A percentile compares a stretch with the other conserved stretches of the same genome.
These are phyloP conservation scores for Mechanitis messenoides DNA, from an alignment of 2,888 invertebrate species.

Conservation along the genomic window DNA sequence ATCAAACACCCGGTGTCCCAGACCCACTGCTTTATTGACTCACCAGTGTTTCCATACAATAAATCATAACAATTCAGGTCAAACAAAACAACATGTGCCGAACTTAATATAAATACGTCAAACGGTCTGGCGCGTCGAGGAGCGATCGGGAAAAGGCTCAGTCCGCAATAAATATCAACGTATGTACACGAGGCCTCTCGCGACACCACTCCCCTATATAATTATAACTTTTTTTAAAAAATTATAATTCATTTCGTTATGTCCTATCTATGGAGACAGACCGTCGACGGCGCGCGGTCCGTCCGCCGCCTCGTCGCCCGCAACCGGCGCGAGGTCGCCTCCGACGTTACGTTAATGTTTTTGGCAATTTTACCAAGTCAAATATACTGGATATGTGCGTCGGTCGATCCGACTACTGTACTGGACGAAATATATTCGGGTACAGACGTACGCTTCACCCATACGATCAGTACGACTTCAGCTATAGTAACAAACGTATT, in stretches of 20 bases:
- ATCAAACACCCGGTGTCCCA: conserved; percentile 72
- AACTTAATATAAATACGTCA: conserved; percentile 72
- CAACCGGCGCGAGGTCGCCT: conserved; percentile 7
- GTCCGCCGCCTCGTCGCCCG: conserved; percentile 2
- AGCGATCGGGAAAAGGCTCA: conserved; percentile 39
- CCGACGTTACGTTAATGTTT: conserved; percentile 19
- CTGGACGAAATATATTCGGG: conserved; percentile 19
- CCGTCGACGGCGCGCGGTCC: conserved; percentile 27
- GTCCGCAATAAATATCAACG: conserved; percentile 73
- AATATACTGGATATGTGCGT: conserved; percentile 22
- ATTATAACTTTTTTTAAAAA: conserved; percentile 65
- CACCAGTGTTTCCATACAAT: conserved; percentile 76
- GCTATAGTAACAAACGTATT: conserved; percentile 17
- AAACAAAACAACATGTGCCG: conserved; percentile 75
- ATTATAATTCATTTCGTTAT: conserved; percentile 75
- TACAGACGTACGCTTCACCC: conserved; percentile 12
- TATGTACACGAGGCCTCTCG: conserved; percentile 71
- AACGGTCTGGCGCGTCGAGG: conserved; percentile 63
- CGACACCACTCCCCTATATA: conserved; percentile 51
- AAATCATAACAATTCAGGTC: conserved; percentile 76
- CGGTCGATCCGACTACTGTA: conserved; percentile 22
- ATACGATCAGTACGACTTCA: conserved; percentile 17
- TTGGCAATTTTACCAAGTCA: conserved; percentile 22
- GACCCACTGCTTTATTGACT: conserved; percentile 78
- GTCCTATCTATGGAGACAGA: conserved; percentile 73